A percentile compares a stretch with the other conserved stretches of the same genome.
Conservation (phyloP, 2,888 invertebrate genomes). For the Pherbina coryleti region DNA sequence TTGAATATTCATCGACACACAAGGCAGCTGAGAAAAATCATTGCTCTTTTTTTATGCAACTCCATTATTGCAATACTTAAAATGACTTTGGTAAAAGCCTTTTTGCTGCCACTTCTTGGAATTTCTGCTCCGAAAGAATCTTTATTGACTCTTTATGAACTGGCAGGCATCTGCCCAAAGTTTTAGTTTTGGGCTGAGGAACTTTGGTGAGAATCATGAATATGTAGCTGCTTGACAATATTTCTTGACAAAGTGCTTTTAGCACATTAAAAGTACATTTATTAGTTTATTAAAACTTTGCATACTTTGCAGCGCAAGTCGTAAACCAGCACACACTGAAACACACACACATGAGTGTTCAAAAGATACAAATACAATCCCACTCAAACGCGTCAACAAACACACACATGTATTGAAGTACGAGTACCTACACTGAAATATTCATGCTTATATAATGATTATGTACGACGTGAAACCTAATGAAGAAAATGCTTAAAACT, state of each 20-base stretch:
- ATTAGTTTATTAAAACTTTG: slow-evolving; percentile 38
- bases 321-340: background rate
- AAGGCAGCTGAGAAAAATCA: too few species aligned
- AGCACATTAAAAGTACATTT: slow-evolving; percentile 44
- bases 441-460: background rate
- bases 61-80: too few species aligned
- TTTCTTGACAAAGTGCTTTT: slow-evolving; percentile 18
- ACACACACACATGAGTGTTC: background rate
- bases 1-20: background rate
- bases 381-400: background rate
- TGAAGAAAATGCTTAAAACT: slow-evolving; percentile 21
- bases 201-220: background rate
- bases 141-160: background rate
- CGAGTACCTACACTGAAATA: background rate
- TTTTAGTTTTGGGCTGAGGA: background rate
- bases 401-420: background rate
- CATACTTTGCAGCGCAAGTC: slow-evolving; percentile 5
- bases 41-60: too few species aligned
- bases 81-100: background rate
- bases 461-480: slow-evolving; percentile 12
- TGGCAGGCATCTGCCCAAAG: background rate
- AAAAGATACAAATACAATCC: background rate
- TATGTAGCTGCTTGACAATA: slow-evolving; percentile 4
- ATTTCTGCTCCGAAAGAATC: background rate
- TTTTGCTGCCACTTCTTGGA: background rate